phyloP scores from a whole-genome alignment of 2,113 vertebrate species.

The Protobothrops flavoviridis region DNA sequence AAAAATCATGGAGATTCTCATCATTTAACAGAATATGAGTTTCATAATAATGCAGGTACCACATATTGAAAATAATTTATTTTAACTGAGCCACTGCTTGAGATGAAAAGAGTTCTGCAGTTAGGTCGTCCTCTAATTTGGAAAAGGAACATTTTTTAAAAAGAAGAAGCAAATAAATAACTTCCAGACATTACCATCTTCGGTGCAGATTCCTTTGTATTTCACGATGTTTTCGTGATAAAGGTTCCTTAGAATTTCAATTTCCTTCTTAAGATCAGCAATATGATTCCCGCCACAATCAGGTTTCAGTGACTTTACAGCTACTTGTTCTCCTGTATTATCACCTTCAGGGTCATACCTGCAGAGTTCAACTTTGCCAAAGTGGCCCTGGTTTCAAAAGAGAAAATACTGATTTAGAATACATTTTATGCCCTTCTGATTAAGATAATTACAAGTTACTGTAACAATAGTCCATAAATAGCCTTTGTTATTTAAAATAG shows the following conservation, averaged over 20 bases:
- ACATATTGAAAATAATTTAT: not conserved
- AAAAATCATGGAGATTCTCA: not conserved
- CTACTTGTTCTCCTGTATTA: conserved; percentile 92
- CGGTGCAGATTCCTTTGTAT: conserved; percentile 95
- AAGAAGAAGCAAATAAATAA: not conserved
- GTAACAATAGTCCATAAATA: not conserved
- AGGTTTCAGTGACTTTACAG: conserved; percentile 95
- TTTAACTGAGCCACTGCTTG: not conserved
- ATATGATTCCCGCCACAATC: conserved; percentile 90
- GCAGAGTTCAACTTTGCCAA: conserved; percentile 95
- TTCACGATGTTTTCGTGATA: conserved; percentile 98
- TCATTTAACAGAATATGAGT: not conserved
- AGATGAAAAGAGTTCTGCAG: not conserved
- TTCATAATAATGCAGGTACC: not conserved
- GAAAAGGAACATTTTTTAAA: too few species aligned
- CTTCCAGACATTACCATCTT: conserved; percentile 80
- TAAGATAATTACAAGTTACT: not conserved
- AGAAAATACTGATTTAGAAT: not conserved
- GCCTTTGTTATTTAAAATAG: not conserved
- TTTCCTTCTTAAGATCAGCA: conserved; percentile 89
- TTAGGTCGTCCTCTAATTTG: not conserved
- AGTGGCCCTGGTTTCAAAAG: conserved; percentile 82
- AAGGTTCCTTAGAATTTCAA: conserved; percentile 90
- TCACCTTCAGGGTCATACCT: conserved; percentile 93
- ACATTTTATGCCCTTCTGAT: not conserved